These are phyloP conservation scores for Seriola quinqueradiata DNA, from an alignment of 2,113 vertebrate genomes.

Conservation along the genomic window DNA sequence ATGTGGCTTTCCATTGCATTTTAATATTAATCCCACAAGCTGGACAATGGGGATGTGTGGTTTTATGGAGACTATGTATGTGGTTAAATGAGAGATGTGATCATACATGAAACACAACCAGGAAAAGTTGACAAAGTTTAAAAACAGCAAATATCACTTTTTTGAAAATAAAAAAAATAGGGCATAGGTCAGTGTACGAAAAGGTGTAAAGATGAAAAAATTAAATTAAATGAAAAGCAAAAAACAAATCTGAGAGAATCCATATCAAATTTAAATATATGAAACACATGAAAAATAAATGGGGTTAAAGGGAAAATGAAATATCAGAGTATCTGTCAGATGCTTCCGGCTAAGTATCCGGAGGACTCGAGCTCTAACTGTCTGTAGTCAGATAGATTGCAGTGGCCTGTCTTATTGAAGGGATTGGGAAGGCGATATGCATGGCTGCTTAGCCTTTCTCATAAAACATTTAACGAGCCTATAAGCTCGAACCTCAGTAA, in stretches of 20 bases:
- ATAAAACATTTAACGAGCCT: constrained; percentile 76
- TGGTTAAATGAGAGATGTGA: not conserved
- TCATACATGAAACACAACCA: not conserved
- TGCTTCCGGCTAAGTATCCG: constrained; percentile 23
- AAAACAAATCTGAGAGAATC: too few species aligned
- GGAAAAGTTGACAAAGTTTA: not conserved
- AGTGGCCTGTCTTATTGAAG: constrained; percentile 32
- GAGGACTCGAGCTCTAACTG: constrained; percentile 12
- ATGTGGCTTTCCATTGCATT: not conserved
- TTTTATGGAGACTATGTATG: not conserved
- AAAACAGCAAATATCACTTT: not conserved
- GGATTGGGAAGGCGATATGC: constrained; percentile 48
- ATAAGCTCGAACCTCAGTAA: constrained; percentile 57
- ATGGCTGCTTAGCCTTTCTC: constrained; percentile 56
- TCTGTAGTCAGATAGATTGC: constrained; percentile 47
- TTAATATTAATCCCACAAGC: not conserved
- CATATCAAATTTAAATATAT: too few species aligned
- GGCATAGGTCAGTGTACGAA: not conserved
- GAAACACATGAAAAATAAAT: not conserved
- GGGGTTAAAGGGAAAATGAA: not conserved
- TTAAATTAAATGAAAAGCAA: too few species aligned
- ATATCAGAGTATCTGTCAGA: not conserved
- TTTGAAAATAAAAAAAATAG: not conserved
- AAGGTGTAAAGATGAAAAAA: too few species aligned
- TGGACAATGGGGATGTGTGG: not conserved